Conservation (phyloP, 2,888 invertebrate genomes). For the Chrysina gloriosa region DNA sequence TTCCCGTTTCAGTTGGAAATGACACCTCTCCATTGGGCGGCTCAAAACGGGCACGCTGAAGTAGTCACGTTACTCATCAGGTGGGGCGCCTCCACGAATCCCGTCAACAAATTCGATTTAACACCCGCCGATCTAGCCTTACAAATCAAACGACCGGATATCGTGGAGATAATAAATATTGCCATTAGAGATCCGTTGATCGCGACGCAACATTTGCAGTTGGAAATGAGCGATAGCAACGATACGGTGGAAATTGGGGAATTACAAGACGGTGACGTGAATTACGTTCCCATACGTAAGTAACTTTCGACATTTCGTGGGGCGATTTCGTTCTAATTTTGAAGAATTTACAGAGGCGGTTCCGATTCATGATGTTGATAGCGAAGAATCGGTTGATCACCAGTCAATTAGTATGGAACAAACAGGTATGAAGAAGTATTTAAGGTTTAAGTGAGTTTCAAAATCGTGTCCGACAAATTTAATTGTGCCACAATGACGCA, state of each 20-base stretch:
- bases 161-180: constrained; percentile 70
- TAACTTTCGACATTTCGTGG: not conserved
- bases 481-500: too few relatives aligned
- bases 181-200: constrained; percentile 52
- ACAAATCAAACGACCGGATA: constrained; percentile 73
- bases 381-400: constrained; percentile 47
- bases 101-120: constrained; percentile 79
- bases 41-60: constrained; percentile 80
- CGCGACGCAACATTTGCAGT: constrained; percentile 50
- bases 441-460: not conserved
- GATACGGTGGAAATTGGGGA: constrained; percentile 42
- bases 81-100: constrained; percentile 77
- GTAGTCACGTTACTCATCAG: constrained; percentile 78
- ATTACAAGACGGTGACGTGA: constrained; percentile 38
- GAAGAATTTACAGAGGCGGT: constrained; percentile 48
- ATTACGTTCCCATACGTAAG: constrained; percentile 48
- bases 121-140: constrained; percentile 76
- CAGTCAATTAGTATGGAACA: constrained; percentile 43
- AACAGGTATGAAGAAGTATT: constrained; percentile 40
- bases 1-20: constrained; percentile 73
- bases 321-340: too few relatives aligned
- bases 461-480: constrained; percentile 1
- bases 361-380: constrained; percentile 48
- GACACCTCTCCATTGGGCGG: constrained; percentile 97
- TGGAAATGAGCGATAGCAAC: constrained; percentile 46